Evolutionary conservation across 2,888 invertebrate species (phyloP).

Genomic region (Macaria notata): DNA sequence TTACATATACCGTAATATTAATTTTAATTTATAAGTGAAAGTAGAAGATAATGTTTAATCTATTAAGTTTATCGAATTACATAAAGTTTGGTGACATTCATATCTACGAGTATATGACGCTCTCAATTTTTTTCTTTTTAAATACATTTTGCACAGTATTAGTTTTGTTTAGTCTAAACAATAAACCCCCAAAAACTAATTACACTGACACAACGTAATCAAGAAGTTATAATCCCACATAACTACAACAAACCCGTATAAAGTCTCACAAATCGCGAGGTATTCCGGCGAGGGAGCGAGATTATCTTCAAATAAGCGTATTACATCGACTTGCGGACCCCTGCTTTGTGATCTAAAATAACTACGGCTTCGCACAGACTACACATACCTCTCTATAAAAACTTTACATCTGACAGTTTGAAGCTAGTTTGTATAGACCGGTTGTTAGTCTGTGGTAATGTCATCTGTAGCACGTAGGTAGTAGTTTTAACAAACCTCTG

Average conservation of each 20-base stretch:
- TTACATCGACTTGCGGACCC: slow-evolving; percentile 56
- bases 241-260: slow-evolving; percentile 27
- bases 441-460: slow-evolving; percentile 20
- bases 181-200: background rate
- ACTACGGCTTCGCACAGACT: slow-evolving; percentile 53
- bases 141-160: no score
- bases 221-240: slow-evolving; percentile 17
- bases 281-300: slow-evolving; percentile 49
- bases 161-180: no score
- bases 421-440: slow-evolving; percentile 22
- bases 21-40: no score
- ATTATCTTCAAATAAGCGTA: slow-evolving; percentile 76
- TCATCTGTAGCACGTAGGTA: background rate
- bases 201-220: background rate
- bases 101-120: no score
- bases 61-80: no score
- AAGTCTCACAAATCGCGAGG: slow-evolving; percentile 48
- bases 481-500: slow-evolving; percentile 31
- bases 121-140: no score
- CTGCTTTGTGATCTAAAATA: slow-evolving; percentile 66
- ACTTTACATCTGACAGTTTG: slow-evolving; percentile 20
- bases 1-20: no score
- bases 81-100: no score
- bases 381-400: slow-evolving; percentile 26
- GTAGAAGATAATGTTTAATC: no score